Conservation (phyloP, 2,113 vertebrate species). For the Hippocampus mohnikei region DNA sequence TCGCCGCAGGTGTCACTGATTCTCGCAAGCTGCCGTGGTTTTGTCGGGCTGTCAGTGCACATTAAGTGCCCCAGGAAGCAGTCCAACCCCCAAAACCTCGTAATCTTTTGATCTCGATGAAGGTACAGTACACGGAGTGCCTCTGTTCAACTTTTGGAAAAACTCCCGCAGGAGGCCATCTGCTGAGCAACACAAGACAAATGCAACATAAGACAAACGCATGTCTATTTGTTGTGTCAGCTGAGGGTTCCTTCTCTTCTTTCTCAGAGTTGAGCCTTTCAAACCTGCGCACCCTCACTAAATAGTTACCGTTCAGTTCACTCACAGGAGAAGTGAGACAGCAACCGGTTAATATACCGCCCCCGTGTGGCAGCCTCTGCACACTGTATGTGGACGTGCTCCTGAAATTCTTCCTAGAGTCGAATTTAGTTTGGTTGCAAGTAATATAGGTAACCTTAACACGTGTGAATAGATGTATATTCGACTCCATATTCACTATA, state of each 20-base stretch:
- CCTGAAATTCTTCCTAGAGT: not conserved
- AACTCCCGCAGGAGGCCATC: not conserved
- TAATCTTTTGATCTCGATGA: not conserved
- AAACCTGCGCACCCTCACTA: constrained; percentile 16
- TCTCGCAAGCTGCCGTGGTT: constrained; percentile 4
- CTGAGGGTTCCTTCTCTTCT: not conserved
- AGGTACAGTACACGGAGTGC: not conserved
- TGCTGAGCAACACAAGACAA: not conserved
- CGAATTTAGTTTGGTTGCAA: too few species aligned
- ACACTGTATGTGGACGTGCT: constrained; percentile 19
- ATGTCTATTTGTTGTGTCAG: not conserved
- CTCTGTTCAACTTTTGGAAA: constrained; percentile 5
- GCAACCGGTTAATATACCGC: constrained; percentile 52
- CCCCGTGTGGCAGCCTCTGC: constrained; percentile 49
- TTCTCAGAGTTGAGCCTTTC: constrained; percentile 8
- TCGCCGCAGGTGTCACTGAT: constrained; percentile 25
- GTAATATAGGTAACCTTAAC: too few species aligned
- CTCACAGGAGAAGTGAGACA: constrained; percentile 46
- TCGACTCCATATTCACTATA: too few species aligned
- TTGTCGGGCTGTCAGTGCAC: constrained; percentile 8
- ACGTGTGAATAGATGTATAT: too few species aligned
- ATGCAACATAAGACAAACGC: not conserved
- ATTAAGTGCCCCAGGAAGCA: not conserved
- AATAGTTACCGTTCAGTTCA: constrained; percentile 58
- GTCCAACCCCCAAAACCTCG: constrained; percentile 1